These are phyloP conservation scores for Luscinia luscinia DNA, from an alignment of 2,797 vertebrate species.

Conservation along the genomic window DNA sequence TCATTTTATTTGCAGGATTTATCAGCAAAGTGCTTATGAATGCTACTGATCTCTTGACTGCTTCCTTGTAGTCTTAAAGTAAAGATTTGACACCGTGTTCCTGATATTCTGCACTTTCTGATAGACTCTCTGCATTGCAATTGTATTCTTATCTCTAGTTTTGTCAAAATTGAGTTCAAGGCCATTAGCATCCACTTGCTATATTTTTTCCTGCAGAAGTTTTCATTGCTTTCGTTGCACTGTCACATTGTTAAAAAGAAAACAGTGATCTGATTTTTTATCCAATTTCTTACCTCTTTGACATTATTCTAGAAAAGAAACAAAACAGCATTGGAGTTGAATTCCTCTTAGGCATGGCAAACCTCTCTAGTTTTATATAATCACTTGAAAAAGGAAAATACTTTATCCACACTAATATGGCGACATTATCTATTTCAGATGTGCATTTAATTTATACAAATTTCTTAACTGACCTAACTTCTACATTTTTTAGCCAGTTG, in stretches of 20 bases:
- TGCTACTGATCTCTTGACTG: neutral
- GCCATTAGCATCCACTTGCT: neutral
- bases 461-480: neutral
- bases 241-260: neutral
- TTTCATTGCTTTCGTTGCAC: neutral
- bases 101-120: neutral
- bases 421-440: neutral
- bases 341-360: neutral
- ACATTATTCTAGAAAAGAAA: neutral
- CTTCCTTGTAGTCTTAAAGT: neutral
- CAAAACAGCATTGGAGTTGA: neutral
- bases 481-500: neutral
- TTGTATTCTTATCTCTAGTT: neutral
- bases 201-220: neutral
- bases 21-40: neutral
- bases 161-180: neutral
- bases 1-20: conserved; percentile 16
- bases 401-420: neutral
- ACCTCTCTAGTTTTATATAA: neutral
- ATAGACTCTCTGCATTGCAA: neutral
- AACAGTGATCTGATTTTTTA: neutral
- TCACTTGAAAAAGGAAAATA: neutral
- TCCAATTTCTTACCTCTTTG: neutral
- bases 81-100: neutral
- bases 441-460: neutral